Percentiles rank a stretch among this genome's conserved stretches.
These are phyloP conservation scores for Brachyrhaphis roseni DNA, from an alignment of 2,797 vertebrate genomes.

Conservation along the genomic window DNA sequence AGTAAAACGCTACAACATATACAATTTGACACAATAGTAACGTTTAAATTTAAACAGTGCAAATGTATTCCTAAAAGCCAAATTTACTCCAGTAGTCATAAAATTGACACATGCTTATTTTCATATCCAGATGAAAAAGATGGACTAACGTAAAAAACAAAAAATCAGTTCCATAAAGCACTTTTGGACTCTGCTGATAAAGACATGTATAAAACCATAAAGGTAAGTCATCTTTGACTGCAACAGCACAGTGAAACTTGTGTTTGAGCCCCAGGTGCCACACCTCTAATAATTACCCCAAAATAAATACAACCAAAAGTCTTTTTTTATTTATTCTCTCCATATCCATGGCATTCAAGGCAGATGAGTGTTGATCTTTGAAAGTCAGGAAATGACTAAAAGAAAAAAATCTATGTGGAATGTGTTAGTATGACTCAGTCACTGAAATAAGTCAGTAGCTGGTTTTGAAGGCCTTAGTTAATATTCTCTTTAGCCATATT, in stretches of 20 bases:
- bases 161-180: not conserved
- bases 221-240: not conserved
- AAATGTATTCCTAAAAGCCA: not conserved
- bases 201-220: not conserved
- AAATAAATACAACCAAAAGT: not conserved
- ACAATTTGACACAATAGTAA: not conserved
- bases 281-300: not conserved
- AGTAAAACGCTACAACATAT: not conserved
- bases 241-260: not conserved
- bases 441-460: constrained; percentile 2
- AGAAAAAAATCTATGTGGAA: not conserved
- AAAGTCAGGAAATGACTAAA: not conserved
- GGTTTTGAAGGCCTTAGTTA: not conserved
- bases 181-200: not conserved
- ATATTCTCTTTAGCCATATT: constrained; percentile 4
- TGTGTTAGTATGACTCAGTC: not conserved
- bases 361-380: not conserved
- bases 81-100: not conserved
- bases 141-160: not conserved
- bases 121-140: not conserved
- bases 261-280: not conserved
- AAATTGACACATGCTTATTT: not conserved
- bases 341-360: not conserved
- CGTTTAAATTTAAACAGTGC: not conserved
- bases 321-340: not conserved